These are phyloP conservation scores for Littorina saxatilis DNA, from an alignment of 1,140 invertebrate genomes.

Conservation along the genomic window DNA sequence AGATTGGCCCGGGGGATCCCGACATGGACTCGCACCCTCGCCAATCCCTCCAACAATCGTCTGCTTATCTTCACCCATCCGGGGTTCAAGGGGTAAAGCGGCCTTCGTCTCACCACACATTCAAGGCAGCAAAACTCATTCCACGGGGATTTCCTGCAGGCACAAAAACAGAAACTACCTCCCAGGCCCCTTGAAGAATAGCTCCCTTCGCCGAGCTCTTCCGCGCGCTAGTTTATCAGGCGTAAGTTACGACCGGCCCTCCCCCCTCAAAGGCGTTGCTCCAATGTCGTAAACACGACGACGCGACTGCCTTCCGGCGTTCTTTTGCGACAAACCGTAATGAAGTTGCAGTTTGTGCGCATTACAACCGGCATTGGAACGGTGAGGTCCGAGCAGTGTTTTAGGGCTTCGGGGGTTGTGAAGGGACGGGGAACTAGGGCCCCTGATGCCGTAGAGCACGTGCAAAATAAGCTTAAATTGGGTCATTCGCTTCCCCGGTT, in stretches of 20 bases:
- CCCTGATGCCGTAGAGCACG: no score
- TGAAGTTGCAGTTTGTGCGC: constrained; percentile 16
- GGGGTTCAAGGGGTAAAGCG: no score
- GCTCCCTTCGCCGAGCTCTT: not conserved
- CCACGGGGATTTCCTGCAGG: not conserved
- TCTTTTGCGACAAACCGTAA: constrained; percentile 10
- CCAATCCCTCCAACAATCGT: no score
- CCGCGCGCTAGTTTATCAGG: not conserved
- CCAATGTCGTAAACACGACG: not conserved
- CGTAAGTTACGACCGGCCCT: not conserved
- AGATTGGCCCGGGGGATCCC: no score
- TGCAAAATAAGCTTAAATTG: not conserved
- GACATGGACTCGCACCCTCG: no score
- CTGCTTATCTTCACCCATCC: no score
- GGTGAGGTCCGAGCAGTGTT: not conserved
- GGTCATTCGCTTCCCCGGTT: not conserved
- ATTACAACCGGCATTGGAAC: not conserved
- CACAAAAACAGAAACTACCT: not conserved
- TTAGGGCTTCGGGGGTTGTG: not conserved
- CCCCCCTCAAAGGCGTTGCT: not conserved
- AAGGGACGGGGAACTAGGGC: not conserved
- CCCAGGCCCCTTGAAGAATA: not conserved
- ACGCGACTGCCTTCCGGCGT: not conserved
- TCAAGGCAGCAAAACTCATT: not conserved
- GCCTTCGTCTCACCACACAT: no score